phyloP scores from a whole-genome alignment of 2,113 vertebrate species.

The Columba livia region DNA sequence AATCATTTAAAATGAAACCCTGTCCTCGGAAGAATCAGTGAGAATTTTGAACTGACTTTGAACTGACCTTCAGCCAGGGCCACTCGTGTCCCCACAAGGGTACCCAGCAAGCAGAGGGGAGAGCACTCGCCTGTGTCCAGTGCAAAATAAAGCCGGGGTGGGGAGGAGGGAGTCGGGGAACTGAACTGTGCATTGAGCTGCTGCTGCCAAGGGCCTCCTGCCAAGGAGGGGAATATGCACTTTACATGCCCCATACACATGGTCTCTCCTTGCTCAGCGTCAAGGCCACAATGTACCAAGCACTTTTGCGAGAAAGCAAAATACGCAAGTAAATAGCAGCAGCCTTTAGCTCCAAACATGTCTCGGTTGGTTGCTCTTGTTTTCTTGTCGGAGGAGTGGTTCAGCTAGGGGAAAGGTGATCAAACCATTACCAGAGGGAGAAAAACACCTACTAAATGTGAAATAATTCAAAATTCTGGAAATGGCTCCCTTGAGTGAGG shows the following conservation, averaged over 20 bases:
- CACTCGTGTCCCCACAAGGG: neutral
- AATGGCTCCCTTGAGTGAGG: neutral
- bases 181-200: neutral
- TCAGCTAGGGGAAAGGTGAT: conserved; percentile 10
- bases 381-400: neutral
- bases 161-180: neutral
- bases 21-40: accelerated
- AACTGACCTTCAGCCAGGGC: neutral
- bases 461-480: neutral
- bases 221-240: neutral
- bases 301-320: neutral
- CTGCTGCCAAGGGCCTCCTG: neutral
- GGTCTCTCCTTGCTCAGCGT: neutral
- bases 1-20: neutral
- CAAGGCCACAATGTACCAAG: neutral
- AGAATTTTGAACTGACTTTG: neutral
- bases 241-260: neutral
- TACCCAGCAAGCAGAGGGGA: accelerated
- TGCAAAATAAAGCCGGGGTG: neutral
- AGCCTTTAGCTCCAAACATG: neutral
- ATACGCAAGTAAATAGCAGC: neutral
- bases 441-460: neutral
- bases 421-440: neutral
- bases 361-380: neutral
- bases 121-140: accelerated